Evolutionary conservation across 1,140 invertebrate genomes (phyloP), one percentile per base, ranked within the genome.

Genomic region (Alviniconcha marisindica): DNA sequence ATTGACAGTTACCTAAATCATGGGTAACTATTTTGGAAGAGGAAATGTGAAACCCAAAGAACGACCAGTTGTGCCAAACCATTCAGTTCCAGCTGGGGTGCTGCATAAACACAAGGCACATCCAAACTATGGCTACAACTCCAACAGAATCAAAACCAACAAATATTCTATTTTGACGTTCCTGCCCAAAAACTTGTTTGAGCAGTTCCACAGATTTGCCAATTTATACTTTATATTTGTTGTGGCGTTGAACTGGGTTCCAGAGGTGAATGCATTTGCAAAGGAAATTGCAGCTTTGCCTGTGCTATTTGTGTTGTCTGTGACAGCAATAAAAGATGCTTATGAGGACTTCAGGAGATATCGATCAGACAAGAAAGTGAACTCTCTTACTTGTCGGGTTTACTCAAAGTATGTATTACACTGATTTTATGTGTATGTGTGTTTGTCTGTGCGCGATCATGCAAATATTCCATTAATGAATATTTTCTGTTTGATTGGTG

Each of bases 221-320:
- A 99, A 99, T 95, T 94, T 99, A 84, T 99, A 99, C 94, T 99
- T 99, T 94, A 96, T 99, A 90, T 97, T 98, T 91, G 99, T 99
- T 89, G 97, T 99, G 81, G 94, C 99, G n/a, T 87, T 93, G 66
- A 99, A 99, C 94, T 99, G 97, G 97, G 96, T 99, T 88, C 97
- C 97, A 10, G 95, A 96, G 21, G 89, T 93, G 51, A 97, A 97
- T 93, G 98, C 98, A 0, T 99, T 99, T 94, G 98, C 97, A 83
- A 99, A 98, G 93, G 98, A 99, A 94, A 95, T 99, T 83, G 97
- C 98, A 0, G 97, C 99, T 96, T 95, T 99, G 36, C 92, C 93
- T 69, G 89, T 93, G 48, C 38, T 93, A 44, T 92, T 99, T 95
- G 98, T 99, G 87, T 95, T 99, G 7, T 96, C 96, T 83, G 97